These are phyloP conservation scores for Drosophila robusta DNA, from an alignment of 2,888 invertebrate genomes.

Conservation along the genomic window DNA sequence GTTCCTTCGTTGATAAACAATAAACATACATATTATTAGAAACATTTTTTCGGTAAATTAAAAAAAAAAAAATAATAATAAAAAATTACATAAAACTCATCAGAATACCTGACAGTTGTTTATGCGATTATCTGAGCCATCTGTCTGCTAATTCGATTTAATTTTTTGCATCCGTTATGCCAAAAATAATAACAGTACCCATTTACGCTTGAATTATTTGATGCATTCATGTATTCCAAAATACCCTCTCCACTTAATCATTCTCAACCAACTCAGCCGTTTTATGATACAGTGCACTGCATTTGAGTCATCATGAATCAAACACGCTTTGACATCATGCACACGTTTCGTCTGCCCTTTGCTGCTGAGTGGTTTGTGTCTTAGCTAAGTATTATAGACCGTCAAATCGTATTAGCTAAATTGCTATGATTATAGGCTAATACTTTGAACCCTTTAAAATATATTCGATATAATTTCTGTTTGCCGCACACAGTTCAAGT, in stretches of 20 bases:
- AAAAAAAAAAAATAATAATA: neutral
- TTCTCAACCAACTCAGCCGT: neutral
- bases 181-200: neutral
- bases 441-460: too few relatives aligned
- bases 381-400: neutral
- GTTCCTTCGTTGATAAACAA: constrained; percentile 21
- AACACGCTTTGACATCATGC: neutral
- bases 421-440: too few relatives aligned
- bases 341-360: neutral
- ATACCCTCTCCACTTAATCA: neutral
- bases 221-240: neutral
- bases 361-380: neutral
- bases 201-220: neutral
- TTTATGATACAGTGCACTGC: neutral
- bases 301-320: neutral
- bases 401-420: too few relatives aligned
- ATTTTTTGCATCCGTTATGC: neutral
- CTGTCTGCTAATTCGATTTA: constrained; percentile 6
- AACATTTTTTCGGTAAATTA: constrained; percentile 5
- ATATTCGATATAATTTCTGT: too few relatives aligned
- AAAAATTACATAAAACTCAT: constrained; percentile 17
- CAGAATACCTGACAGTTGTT: constrained; percentile 39
- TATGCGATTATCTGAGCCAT: constrained; percentile 15
- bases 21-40: constrained; percentile 13
- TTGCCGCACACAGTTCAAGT: too few relatives aligned